Evolutionary conservation across 2,888 invertebrate genomes (phyloP).

Genomic region (Ormyrus thymus): DNA sequence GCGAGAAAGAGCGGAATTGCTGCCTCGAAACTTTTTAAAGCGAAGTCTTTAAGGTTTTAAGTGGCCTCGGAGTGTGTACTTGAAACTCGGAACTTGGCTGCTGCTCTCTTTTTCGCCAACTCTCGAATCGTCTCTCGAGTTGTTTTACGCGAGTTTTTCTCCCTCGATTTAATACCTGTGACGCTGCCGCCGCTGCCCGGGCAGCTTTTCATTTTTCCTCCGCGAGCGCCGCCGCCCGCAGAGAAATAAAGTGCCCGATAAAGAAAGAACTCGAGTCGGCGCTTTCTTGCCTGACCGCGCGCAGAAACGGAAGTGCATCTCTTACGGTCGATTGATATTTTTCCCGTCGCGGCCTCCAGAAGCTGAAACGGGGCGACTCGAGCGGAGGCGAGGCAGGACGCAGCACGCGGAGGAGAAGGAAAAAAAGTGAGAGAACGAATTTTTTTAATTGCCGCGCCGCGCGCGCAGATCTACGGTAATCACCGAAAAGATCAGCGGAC

Average conservation of each 20-base stretch:
- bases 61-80: constrained; percentile 36
- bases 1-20: constrained; percentile 11
- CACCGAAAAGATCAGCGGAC: constrained; percentile 52
- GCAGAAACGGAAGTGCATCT: constrained; percentile 1
- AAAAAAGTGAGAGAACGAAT: constrained; percentile 21
- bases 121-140: constrained; percentile 13
- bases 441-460: constrained; percentile 49
- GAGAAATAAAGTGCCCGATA: constrained; percentile 11
- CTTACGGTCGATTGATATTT: constrained; percentile 39
- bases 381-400: not conserved
- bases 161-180: constrained; percentile 38
- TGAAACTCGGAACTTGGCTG: constrained; percentile 28
- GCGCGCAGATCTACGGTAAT: constrained; percentile 48
- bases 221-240: not conserved
- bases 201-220: constrained; percentile 42
- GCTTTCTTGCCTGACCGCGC: not conserved
- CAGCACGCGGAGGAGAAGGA: not conserved
- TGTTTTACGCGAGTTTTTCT: constrained; percentile 33
- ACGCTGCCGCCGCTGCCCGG: not conserved
- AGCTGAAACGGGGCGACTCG: constrained; percentile 3
- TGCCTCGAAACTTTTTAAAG: constrained; percentile 27
- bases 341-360: constrained; percentile 19
- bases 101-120: not conserved
- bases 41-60: constrained; percentile 46
- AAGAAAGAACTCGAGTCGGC: not conserved